A percentile compares a stretch with the other conserved stretches of the same genome.
phyloP scores from a whole-genome alignment of 1,140 invertebrate species.

The Trichonephila inaurata region DNA sequence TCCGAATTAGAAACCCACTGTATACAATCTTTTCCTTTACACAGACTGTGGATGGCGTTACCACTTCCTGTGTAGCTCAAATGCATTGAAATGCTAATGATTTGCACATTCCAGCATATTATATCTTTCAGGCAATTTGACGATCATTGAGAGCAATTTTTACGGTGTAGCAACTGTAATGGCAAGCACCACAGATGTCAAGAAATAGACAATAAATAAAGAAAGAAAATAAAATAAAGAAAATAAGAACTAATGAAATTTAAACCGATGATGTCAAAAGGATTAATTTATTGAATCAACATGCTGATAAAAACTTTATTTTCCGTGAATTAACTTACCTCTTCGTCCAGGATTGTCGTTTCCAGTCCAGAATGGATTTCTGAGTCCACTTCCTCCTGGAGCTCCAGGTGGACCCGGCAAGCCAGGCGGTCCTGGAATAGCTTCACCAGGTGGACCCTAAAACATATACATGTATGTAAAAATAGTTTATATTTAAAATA shows the following conservation, averaged over 20 bases:
- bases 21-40: background rate
- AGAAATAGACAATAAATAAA: no score
- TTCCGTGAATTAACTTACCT: slow-evolving; percentile 13
- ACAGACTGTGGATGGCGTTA: background rate
- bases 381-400: slow-evolving; percentile 31
- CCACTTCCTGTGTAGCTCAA: no score
- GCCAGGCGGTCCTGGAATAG: slow-evolving; percentile 65
- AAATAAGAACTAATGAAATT: background rate
- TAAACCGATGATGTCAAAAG: background rate
- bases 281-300: background rate
- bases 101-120: background rate
- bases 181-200: background rate
- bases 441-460: slow-evolving; percentile 57
- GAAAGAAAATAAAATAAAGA: no score
- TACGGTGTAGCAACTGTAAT: background rate
- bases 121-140: background rate
- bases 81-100: background rate
- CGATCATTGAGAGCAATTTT: background rate
- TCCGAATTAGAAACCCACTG: no score
- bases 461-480: no score
- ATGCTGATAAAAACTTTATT: background rate
- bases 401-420: slow-evolving; percentile 75
- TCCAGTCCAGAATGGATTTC: slow-evolving; percentile 63
- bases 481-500: background rate
- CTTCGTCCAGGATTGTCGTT: slow-evolving; percentile 49